Evolutionary conservation across 2,888 invertebrate species (phyloP), one percentile per base, ranked within the genome.

Genomic region (Andrena fulva): DNA sequence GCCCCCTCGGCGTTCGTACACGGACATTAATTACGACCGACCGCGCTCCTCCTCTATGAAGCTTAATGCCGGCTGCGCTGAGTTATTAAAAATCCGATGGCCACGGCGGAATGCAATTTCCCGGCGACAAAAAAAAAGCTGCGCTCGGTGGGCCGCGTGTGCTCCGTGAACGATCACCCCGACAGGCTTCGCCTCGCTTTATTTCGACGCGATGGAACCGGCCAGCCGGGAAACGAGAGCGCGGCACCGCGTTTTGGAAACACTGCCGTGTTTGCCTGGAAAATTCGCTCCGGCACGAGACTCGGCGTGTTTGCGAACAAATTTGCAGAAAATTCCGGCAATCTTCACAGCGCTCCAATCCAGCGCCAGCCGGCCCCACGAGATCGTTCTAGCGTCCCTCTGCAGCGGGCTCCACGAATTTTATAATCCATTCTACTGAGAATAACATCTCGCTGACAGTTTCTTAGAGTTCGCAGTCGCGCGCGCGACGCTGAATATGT

Each of bases 11-110:
- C 3, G 33, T 6, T n/a, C 20, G 5, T 33, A 16, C 24, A 35
- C 16, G 31, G 35, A 67, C 50, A 24, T 69, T 79, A 75, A 69
- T 75, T 69, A 74, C 59, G 27, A 64, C 24, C 59, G 69, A 35
- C 50, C 33, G 42, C 20, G 66, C 35, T 56, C 24, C 29, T 72
- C 29, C 35, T 59, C 59, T 52, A 35, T 35, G 16, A 29, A 31
- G 50, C n/a, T 72, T 66, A 72, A 67, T 66, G 56, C 54, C 24
- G 16, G 8, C 48, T 52, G 48, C 50, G 10, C 12, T 4, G 27
- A 24, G 27, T 67, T 77, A 77, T 66, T 77, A 66, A 72, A 77
- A 59, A 77, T 35, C 50, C 66, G 72, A 67, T 60, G 54, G 16
- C 29, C 24, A 24, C 12, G 31, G 12, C 48, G 16, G 27, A 66